Evolutionary conservation across 2,113 vertebrate genomes (phyloP).

Genomic region (Brachyistius frenatus): DNA sequence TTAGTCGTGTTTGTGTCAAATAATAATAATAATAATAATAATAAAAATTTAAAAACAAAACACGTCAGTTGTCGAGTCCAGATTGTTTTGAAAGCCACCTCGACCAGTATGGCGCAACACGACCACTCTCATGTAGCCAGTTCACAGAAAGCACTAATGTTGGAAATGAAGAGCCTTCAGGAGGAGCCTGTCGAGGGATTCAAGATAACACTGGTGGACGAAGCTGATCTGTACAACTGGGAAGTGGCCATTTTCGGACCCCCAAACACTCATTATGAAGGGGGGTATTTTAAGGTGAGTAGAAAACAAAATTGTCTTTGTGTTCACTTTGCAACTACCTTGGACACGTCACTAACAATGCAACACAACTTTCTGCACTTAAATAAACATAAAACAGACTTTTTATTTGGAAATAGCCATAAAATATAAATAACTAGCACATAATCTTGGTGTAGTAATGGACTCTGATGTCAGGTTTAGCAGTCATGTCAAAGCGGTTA

Average conservation of each 20-base stretch:
- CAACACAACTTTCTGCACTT: too few species aligned
- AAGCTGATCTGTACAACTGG: slow-evolving; percentile 97
- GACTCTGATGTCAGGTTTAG: too few species aligned
- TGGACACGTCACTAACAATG: too few species aligned
- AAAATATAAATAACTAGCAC: too few species aligned
- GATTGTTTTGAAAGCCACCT: slow-evolving; percentile 22
- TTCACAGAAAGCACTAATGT: slow-evolving; percentile 94
- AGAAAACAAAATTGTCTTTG: neutral
- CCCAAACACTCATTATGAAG: slow-evolving; percentile 96
- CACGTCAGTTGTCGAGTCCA: slow-evolving; percentile 48
- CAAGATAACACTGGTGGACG: slow-evolving; percentile 95
- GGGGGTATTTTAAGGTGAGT: slow-evolving; percentile 96
- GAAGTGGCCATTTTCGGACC: slow-evolving; percentile 98
- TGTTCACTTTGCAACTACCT: too few species aligned
- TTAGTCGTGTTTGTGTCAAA: slow-evolving; percentile 15
- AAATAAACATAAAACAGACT: too few species aligned
- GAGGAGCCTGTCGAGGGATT: slow-evolving; percentile 98
- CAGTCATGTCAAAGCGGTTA: too few species aligned
- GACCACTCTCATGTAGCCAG: slow-evolving; percentile 88
- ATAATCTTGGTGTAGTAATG: too few species aligned
- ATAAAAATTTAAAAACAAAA: slow-evolving; percentile 29
- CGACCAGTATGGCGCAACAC: slow-evolving; percentile 83
- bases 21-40: too few species aligned
- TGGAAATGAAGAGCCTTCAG: slow-evolving; percentile 96
- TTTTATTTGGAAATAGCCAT: too few species aligned